Conservation (phyloP, 2,113 vertebrate species). For the Glaucomys volans region DNA sequence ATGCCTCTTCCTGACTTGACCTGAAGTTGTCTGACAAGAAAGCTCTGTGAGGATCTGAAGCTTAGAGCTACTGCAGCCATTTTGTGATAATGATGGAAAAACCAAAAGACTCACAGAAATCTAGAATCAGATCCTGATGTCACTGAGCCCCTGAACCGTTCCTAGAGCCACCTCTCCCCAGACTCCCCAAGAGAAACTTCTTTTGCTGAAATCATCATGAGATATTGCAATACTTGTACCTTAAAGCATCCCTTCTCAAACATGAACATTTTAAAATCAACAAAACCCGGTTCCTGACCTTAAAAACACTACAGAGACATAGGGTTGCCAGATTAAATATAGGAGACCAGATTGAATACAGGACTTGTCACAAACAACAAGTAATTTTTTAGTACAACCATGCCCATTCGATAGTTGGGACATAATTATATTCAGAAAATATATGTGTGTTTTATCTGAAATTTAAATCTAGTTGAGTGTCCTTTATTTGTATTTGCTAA, state of each 20-base stretch:
- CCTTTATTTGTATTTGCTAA: constrained; percentile 18
- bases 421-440: constrained; percentile 1
- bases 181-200: too few relatives aligned
- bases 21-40: neutral
- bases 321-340: neutral
- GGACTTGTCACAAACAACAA: neutral
- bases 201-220: neutral
- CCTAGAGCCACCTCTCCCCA: neutral
- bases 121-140: neutral
- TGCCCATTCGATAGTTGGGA: neutral
- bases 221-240: neutral
- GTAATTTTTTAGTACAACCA: neutral
- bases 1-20: neutral
- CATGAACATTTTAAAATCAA: neutral
- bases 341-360: neutral
- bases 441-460: neutral
- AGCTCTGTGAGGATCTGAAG: neutral
- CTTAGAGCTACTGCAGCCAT: neutral
- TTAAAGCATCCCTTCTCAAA: constrained; percentile 16
- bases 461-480: neutral
- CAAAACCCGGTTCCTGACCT: neutral
- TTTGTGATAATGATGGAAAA: neutral
- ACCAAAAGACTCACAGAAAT: neutral
- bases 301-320: neutral
- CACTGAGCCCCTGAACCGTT: neutral